Conservation (phyloP, 2,888 invertebrate genomes). For the Caenorhabditis japonica region DNA sequence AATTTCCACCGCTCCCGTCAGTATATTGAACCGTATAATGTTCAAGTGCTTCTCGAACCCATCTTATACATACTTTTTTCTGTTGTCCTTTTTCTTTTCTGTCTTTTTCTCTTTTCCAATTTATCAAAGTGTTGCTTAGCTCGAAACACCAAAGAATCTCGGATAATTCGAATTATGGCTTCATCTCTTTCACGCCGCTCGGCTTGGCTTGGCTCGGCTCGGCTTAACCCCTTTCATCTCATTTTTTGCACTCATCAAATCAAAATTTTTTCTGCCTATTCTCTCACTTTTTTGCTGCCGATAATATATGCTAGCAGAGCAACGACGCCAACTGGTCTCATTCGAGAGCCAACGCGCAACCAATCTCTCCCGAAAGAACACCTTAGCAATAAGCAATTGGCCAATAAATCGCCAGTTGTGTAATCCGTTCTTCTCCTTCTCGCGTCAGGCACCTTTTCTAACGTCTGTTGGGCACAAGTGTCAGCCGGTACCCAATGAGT, state of each 20-base stretch:
- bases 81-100: background rate
- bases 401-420: constrained; percentile 56
- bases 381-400: constrained; percentile 57
- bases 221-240: background rate
- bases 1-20: constrained; percentile 24
- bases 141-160: constrained; percentile 11
- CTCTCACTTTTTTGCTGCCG: constrained; percentile 13
- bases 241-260: constrained; percentile 2
- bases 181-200: constrained; percentile 29
- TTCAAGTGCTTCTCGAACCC: constrained; percentile 39
- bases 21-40: constrained; percentile 47
- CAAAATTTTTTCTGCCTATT: background rate
- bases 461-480: constrained; percentile 36
- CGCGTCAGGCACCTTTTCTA: constrained; percentile 22
- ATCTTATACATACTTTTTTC: too few species aligned
- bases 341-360: constrained; percentile 25
- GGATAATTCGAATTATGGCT: constrained; percentile 52
- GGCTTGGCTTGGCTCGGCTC: constrained; percentile 6
- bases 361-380: constrained; percentile 52
- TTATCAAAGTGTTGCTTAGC: background rate
- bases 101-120: background rate
- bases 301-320: constrained; percentile 40
- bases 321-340: constrained; percentile 45
- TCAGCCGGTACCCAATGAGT: constrained; percentile 11
- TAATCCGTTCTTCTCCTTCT: constrained; percentile 40